phyloP scores from a whole-genome alignment of 1,140 invertebrate genomes.

The Tetramorium simillimum region DNA sequence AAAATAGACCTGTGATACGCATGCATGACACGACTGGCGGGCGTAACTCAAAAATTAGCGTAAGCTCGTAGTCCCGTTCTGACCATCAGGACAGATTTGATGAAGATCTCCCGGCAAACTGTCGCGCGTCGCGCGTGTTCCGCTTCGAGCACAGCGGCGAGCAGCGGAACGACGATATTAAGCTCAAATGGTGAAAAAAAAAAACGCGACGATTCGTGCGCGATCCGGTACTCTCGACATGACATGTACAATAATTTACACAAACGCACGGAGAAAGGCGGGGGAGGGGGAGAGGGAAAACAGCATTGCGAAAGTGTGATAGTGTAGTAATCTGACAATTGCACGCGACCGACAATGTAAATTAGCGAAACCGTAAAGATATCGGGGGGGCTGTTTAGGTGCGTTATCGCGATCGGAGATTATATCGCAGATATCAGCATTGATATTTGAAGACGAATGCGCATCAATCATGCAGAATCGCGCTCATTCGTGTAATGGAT shows the following conservation, averaged over 20 bases:
- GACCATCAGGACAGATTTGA: slow-evolving; percentile 36
- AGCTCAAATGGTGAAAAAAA: slow-evolving; percentile 38
- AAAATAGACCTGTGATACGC: slow-evolving; percentile 35
- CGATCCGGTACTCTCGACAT: not conserved
- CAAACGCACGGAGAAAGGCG: not conserved
- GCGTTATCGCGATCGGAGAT: slow-evolving; percentile 15
- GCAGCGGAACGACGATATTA: not conserved
- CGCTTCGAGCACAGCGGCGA: not conserved
- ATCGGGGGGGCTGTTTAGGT: not conserved
- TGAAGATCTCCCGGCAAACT: slow-evolving; percentile 50
- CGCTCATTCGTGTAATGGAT: not conserved
- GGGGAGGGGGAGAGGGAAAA: not conserved
- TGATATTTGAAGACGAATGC: not conserved
- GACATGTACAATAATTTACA: slow-evolving; percentile 32
- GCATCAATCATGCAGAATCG: not conserved
- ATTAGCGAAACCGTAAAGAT: slow-evolving; percentile 49
- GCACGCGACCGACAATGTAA: slow-evolving; percentile 47
- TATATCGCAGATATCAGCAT: not conserved
- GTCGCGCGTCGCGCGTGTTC: not conserved
- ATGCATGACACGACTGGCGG: slow-evolving; percentile 14
- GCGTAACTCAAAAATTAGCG: slow-evolving; percentile 62
- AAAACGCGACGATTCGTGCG: slow-evolving; percentile 43
- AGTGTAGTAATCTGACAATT: slow-evolving; percentile 40
- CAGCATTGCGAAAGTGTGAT: not conserved
- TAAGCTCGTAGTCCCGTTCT: slow-evolving; percentile 4